These are phyloP conservation scores for Dasysyrphus tricinctus DNA, from an alignment of 2,888 invertebrate species.

Conservation along the genomic window DNA sequence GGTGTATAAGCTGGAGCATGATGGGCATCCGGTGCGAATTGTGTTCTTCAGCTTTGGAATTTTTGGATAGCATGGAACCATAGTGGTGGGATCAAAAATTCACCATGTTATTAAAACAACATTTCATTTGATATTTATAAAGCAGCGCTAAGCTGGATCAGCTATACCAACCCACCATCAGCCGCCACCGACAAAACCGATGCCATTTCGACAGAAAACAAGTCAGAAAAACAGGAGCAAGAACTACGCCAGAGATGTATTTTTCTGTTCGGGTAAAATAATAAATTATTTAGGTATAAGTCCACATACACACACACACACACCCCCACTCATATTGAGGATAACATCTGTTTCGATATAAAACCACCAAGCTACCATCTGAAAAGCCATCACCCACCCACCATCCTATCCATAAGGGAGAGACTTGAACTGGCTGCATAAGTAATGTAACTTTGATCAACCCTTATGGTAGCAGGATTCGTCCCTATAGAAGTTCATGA, in stretches of 20 bases:
- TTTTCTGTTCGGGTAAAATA: slow-evolving; percentile 57
- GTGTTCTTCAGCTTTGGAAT: slow-evolving; percentile 39
- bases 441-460: slow-evolving; percentile 53
- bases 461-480: slow-evolving; percentile 10
- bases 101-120: slow-evolving; percentile 75
- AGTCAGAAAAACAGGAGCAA: slow-evolving; percentile 29
- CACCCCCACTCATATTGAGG: slow-evolving; percentile 9
- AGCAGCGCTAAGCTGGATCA: slow-evolving; percentile 69
- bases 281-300: slow-evolving; percentile 67
- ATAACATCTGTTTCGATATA: slow-evolving; percentile 66
- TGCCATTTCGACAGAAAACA: slow-evolving; percentile 15
- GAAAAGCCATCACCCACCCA: slow-evolving; percentile 26
- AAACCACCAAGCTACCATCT: slow-evolving; percentile 49
- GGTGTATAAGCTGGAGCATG: slow-evolving; percentile 14
- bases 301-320: not conserved
- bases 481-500: slow-evolving; percentile 32
- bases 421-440: slow-evolving; percentile 26
- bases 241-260: slow-evolving; percentile 56
- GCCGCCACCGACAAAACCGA: slow-evolving; percentile 1
- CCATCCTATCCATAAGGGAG: not conserved
- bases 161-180: slow-evolving; percentile 23
- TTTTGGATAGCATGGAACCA: slow-evolving; percentile 28
- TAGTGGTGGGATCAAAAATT: slow-evolving; percentile 64
- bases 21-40: slow-evolving; percentile 72
- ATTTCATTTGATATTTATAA: slow-evolving; percentile 76